Base-by-base conservation (phyloP, 2,888 invertebrate species). In the Coecobrya sp. region DNA sequence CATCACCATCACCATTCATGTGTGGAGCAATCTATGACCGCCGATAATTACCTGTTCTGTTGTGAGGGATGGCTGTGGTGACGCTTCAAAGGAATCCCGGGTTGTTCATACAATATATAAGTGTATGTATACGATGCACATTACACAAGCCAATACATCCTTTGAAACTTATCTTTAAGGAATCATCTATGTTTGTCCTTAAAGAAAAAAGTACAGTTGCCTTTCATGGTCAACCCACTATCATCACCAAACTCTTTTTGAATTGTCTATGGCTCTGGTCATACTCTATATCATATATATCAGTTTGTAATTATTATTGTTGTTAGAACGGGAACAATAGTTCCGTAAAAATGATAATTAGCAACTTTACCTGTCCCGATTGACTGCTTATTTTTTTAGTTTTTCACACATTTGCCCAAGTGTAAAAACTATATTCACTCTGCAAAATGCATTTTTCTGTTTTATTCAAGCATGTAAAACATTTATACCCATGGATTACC, bases 291-390 rank as follows among this genome's bases (percentile, higher is more conserved):
- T 81, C 81, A 55, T 81, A 19, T 81, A 19, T 59, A 59, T 36
- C 62, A 42, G 62, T 22, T 19, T 25, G 65, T 65, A 68, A 55
- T 88, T 52, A 73, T 89, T 70, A 62, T 89, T 82, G 70, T 79
- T 79, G 45, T n/a, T n/a, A 10, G 81, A 91, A 79, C 36, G 81
- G 59, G 81, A 91, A 86, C 91, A 91, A 91, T 91, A 55, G 82
- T 55, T 86, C 30, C n/a, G 73, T 82, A 81, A 91, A 89, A 86
- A 86, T 82, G 82, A 65, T 82, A 86, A 91, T 86, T 86, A 91
- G 55, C 70, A 86, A 73, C 82, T 82, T 82, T 82, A 62, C 62
- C 55, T 70, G n/a, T 89, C 68, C 55, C 36, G 8, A 59, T 59
- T 65, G 45, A 81, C 65, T 81, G 62, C 62, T 22, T 62, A 42